Percentiles rank a stretch among this genome's conserved stretches.
These are phyloP conservation scores for Dipodomys merriami DNA, from an alignment of 2,113 vertebrate genomes.

Conservation along the genomic window DNA sequence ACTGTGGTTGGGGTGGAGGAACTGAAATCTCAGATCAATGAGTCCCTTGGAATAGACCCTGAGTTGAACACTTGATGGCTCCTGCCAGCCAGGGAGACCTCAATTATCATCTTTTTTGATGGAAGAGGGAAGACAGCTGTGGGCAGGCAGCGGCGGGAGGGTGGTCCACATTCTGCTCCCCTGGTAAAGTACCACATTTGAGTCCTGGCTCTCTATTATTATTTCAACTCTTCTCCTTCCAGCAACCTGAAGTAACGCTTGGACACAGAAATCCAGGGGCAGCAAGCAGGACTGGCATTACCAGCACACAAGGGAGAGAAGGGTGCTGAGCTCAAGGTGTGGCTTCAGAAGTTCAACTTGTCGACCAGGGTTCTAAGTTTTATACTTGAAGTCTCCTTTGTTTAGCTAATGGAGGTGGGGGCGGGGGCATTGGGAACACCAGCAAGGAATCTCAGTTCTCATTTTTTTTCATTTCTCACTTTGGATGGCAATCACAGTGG, in stretches of 20 bases:
- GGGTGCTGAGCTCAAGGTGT: background rate
- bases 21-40: slow-evolving; percentile 37
- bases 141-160: background rate
- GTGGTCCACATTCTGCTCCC: background rate
- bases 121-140: background rate
- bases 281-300: background rate
- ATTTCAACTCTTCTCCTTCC: background rate
- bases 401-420: background rate
- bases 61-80: background rate
- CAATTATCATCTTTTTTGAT: slow-evolving; percentile 25
- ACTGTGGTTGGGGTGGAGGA: background rate
- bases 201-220: background rate
- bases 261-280: background rate
- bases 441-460: background rate
- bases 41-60: background rate
- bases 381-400: background rate
- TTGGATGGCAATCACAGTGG: background rate
- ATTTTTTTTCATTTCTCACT: slow-evolving; percentile 34
- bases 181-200: background rate
- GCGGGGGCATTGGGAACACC: background rate
- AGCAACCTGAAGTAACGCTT: background rate
- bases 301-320: background rate
- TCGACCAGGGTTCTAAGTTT: background rate
- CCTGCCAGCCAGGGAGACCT: background rate
- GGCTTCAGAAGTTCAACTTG: background rate